A percentile compares a stretch with the other conserved stretches of the same genome.
These are phyloP conservation scores for Tolypeutes matacus DNA, from an alignment of 2,797 vertebrate species.

Conservation along the genomic window DNA sequence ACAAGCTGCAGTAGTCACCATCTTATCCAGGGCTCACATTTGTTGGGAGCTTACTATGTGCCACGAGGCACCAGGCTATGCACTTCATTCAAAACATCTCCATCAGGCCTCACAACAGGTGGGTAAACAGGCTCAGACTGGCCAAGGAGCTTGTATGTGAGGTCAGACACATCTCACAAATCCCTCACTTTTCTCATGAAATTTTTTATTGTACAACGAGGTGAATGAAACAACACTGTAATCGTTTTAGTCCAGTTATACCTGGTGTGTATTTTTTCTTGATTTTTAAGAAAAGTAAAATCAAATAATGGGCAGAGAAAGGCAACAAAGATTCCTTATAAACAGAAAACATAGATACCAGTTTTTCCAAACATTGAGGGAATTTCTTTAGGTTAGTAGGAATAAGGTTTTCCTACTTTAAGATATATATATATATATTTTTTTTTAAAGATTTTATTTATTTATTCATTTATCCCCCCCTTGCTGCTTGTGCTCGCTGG, in stretches of 20 bases:
- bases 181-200: not conserved
- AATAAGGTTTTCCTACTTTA: not conserved
- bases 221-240: not conserved
- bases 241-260: not conserved
- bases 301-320: not conserved
- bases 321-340: not conserved
- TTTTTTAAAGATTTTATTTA: too few relatives aligned
- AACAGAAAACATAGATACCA: not conserved
- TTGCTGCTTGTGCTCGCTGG: too few relatives aligned
- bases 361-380: not conserved
- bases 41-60: not conserved
- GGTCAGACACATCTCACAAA: not conserved
- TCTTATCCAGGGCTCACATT: not conserved
- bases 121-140: too few relatives aligned
- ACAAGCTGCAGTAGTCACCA: not conserved
- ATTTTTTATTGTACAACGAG: not conserved
- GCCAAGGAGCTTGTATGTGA: not conserved
- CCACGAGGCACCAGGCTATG: not conserved
- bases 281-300: slow-evolving; percentile 48
- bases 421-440: too few relatives aligned
- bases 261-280: not conserved
- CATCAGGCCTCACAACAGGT: not conserved
- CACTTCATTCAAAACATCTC: not conserved
- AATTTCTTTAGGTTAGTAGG: not conserved
- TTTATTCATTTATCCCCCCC: too few relatives aligned